Conservation (phyloP, 1,140 invertebrate genomes). For the Drosophila obscura region DNA sequence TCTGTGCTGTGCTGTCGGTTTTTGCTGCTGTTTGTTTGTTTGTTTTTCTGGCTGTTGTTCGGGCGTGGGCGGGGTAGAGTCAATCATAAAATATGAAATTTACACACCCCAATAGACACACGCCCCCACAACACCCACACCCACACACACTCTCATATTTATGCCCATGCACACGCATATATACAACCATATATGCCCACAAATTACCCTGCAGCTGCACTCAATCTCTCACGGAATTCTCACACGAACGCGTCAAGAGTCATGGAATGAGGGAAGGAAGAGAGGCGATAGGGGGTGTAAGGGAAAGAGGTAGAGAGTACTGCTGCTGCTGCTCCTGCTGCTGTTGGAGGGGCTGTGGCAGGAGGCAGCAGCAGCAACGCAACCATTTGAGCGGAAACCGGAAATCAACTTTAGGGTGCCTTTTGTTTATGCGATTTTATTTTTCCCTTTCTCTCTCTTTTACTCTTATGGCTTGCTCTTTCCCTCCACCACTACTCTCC, state of each 20-base stretch:
- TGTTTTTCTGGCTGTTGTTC: constrained; percentile 2
- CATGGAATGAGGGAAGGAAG: neutral
- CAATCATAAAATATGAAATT: constrained; percentile 80
- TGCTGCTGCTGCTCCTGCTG: too few relatives aligned
- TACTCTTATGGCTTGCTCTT: constrained; percentile 39
- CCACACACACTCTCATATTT: constrained; percentile 22
- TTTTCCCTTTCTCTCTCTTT: constrained; percentile 15
- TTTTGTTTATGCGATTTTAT: constrained; percentile 76
- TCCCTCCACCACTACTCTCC: neutral
- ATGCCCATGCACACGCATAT: constrained; percentile 8
- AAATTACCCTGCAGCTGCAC: constrained; percentile 68
- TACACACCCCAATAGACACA: constrained; percentile 51
- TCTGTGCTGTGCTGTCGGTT: neutral
- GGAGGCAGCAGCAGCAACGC: constrained; percentile 11
- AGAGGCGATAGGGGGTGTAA: too few relatives aligned
- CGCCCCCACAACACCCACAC: constrained; percentile 9
- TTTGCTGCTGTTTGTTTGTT: constrained; percentile 9
- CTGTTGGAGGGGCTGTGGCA: too few relatives aligned
- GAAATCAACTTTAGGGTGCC: constrained; percentile 78
- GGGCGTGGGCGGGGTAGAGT: constrained; percentile 32
- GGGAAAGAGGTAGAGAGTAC: neutral
- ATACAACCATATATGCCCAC: constrained; percentile 48
- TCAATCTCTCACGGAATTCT: constrained; percentile 70
- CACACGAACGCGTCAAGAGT: constrained; percentile 53
- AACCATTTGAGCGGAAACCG: constrained; percentile 80